These are phyloP conservation scores for Drosophila chauvacae DNA, from an alignment of 1,140 invertebrate genomes.

Conservation along the genomic window DNA sequence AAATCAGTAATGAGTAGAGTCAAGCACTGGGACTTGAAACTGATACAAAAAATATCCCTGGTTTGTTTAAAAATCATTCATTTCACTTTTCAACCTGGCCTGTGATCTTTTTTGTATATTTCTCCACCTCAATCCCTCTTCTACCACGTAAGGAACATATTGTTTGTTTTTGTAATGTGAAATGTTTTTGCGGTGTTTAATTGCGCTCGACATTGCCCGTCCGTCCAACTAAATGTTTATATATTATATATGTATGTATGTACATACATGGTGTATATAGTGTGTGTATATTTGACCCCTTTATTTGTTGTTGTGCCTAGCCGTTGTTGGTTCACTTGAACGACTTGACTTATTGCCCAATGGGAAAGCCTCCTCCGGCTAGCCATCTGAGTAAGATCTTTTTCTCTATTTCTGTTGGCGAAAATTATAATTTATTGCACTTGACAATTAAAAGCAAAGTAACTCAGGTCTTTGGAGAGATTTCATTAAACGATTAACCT, in stretches of 20 bases:
- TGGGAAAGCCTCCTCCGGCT: constrained; percentile 14
- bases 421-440: constrained; percentile 60
- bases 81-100: constrained; percentile 27
- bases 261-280: neutral
- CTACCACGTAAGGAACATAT: constrained; percentile 4
- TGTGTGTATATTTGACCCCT: neutral
- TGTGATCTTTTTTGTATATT: constrained; percentile 22
- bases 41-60: neutral
- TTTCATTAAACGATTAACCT: constrained; percentile 32
- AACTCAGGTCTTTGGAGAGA: constrained; percentile 23
- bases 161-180: constrained; percentile 73
- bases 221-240: constrained; percentile 53
- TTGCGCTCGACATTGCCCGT: constrained; percentile 58
- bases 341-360: constrained; percentile 46
- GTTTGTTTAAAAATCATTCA: constrained; percentile 7
- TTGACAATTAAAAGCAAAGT: constrained; percentile 54
- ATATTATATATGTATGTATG: constrained; percentile 24
- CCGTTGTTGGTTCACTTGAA: constrained; percentile 33
- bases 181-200: constrained; percentile 68
- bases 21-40: neutral
- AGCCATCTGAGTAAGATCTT: constrained; percentile 48
- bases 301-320: constrained; percentile 2
- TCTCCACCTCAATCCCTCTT: constrained; percentile 7
- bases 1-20: neutral
- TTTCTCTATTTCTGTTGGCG: constrained; percentile 9